These are phyloP conservation scores for Pseudopodoces humilis DNA, from an alignment of 2,113 vertebrate species.

Conservation along the genomic window DNA sequence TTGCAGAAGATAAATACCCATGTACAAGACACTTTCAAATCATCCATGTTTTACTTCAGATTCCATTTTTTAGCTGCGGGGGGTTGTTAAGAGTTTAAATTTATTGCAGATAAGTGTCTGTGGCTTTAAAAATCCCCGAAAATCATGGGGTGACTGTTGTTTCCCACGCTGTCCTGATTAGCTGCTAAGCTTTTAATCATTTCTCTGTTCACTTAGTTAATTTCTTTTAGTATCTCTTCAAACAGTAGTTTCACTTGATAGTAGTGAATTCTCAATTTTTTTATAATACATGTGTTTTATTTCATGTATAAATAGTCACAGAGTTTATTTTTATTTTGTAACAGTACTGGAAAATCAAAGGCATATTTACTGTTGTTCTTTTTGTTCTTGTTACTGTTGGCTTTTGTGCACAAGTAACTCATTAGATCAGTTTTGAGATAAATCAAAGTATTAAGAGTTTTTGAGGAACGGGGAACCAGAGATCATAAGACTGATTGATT, in stretches of 20 bases:
- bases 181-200: not conserved
- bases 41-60: not conserved
- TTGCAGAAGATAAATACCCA: not conserved
- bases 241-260: not conserved
- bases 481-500: not conserved
- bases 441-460: not conserved
- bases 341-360: not conserved
- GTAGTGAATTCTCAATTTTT: not conserved
- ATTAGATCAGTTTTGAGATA: not conserved
- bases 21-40: not conserved
- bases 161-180: not conserved
- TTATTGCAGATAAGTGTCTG: not conserved
- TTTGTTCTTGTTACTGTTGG: not conserved
- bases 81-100: not conserved
- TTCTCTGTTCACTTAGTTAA: not conserved
- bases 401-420: not conserved
- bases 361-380: not conserved
- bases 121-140: not conserved
- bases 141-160: not conserved
- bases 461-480: not conserved
- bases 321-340: not conserved
- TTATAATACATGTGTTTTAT: not conserved
- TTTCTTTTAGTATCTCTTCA: not conserved
- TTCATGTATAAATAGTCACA: not conserved
- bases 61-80: not conserved